Evolutionary conservation across 2,797 vertebrate genomes (phyloP).

Genomic region (Sus cebifrons): DNA sequence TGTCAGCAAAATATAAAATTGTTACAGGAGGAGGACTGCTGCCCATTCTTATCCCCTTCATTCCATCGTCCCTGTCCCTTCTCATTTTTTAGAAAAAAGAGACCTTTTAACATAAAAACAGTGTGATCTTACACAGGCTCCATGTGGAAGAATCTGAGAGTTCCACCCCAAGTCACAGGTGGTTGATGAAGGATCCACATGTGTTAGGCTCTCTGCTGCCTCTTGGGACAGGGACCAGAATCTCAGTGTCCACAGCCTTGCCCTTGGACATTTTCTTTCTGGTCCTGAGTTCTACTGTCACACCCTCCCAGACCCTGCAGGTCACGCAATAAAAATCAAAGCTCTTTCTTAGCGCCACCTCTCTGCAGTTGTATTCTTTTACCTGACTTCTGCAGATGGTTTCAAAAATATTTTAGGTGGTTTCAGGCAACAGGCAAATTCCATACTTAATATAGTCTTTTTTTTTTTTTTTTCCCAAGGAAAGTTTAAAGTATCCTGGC

Average conservation of each 20-base stretch:
- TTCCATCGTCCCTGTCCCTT: not conserved
- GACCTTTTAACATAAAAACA: not conserved
- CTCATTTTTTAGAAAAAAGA: not conserved
- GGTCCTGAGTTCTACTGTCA: not conserved
- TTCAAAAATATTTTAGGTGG: not conserved
- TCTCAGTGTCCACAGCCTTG: not conserved
- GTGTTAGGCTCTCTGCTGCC: not conserved
- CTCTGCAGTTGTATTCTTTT: not conserved
- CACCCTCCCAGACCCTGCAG: not conserved
- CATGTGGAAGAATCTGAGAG: not conserved
- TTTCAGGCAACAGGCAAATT: not conserved
- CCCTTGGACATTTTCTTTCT: not conserved
- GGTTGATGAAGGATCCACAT: not conserved
- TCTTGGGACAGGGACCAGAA: not conserved
- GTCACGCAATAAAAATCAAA: not conserved
- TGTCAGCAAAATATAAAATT: not conserved
- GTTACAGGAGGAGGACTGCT: not conserved
- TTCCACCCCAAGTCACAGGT: not conserved
- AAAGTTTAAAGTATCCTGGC: constrained; percentile 12
- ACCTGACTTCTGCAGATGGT: not conserved
- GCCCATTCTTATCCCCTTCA: not conserved
- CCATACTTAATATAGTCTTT: not conserved
- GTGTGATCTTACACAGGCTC: not conserved
- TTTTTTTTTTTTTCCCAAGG: not conserved
- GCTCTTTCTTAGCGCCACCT: not conserved